phyloP scores from a whole-genome alignment of 2,888 invertebrate genomes.

The Cataglyphis rosenhaueri region DNA sequence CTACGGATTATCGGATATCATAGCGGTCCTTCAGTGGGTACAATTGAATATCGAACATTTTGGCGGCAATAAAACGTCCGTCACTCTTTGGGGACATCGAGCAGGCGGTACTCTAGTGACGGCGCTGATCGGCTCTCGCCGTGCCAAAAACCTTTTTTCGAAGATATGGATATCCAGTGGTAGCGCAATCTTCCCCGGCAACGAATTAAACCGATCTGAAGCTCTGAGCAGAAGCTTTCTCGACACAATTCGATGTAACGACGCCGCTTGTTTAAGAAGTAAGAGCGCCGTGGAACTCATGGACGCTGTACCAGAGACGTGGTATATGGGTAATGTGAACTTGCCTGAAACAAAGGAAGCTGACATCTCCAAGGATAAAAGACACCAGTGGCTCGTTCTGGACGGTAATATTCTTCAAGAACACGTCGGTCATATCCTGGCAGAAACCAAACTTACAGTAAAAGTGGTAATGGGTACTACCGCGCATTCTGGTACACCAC shows the following conservation, averaged over 20 bases:
- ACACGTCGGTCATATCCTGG: constrained; percentile 90
- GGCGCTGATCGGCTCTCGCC: constrained; percentile 89
- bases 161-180: constrained; percentile 93
- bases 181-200: constrained; percentile 91
- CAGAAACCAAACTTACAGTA: constrained; percentile 85
- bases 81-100: constrained; percentile 94
- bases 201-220: constrained; percentile 88
- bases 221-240: constrained; percentile 88
- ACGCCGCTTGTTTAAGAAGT: constrained; percentile 86
- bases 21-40: constrained; percentile 92
- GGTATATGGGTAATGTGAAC: constrained; percentile 86
- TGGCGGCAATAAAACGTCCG: constrained; percentile 92
- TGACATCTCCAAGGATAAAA: constrained; percentile 79
- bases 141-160: constrained; percentile 90
- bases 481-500: constrained; percentile 90
- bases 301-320: constrained; percentile 90
- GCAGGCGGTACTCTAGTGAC: constrained; percentile 95
- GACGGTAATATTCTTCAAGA: constrained; percentile 90
- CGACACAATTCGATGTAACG: constrained; percentile 86
- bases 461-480: constrained; percentile 91
- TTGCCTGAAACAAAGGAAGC: constrained; percentile 86
- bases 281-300: constrained; percentile 87
- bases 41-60: constrained; percentile 93
- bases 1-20: constrained; percentile 93
- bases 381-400: constrained; percentile 92